Base-by-base conservation (phyloP, 2,797 vertebrate species). In the Gymnoscopelus microlampas region DNA sequence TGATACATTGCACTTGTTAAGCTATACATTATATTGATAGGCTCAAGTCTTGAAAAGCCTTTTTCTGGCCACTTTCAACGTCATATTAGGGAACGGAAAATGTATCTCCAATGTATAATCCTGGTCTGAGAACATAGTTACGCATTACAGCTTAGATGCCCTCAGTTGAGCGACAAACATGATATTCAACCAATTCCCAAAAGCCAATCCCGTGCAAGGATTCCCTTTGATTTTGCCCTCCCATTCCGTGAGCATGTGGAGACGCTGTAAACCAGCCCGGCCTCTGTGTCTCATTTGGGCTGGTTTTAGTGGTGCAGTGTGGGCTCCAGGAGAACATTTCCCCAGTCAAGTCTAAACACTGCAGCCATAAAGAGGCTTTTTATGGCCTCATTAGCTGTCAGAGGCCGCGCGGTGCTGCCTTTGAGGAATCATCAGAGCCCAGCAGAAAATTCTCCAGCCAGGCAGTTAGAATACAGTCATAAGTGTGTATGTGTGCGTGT, bases 321-420 rank as follows among this genome's bases (percentile, higher is more conserved):
- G 70, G 73, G 87, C 87, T 85, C 78, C 61, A 81, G 82, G 84
- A 83, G 77, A 87, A 89, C 77, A 79, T 86, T 92, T 91, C 87
- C 88, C 82, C 78, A 72, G 84, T 92, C 86, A 83, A 77, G 85
- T 79, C 87, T 90, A 92, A 93, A 92, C 86, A 83, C 76, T 80
- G 87, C 55, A 71, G 87, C 85, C 81, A 86, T 91, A 88, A 91
- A 91, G 85, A 85, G 89, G 32, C 83, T 80, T 89, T 93, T 93
- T 89, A 91, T 86, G 79, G 83, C 87, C 91, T 92, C 88, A 88
- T 93, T 93, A 92, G 90, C 86, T 88, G 88, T 89, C 87, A 90
- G 79, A 88, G 84, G 69, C 79, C 82, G 80, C 64, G 73, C 79
- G 77, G 60, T 63, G 71, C 82, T 82, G 87, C 87, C 87, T 92